A percentile compares a stretch with the other conserved stretches of the same genome.
Evolutionary conservation across 2,797 vertebrate genomes (phyloP).

Genomic region (Limosa lapponica): DNA sequence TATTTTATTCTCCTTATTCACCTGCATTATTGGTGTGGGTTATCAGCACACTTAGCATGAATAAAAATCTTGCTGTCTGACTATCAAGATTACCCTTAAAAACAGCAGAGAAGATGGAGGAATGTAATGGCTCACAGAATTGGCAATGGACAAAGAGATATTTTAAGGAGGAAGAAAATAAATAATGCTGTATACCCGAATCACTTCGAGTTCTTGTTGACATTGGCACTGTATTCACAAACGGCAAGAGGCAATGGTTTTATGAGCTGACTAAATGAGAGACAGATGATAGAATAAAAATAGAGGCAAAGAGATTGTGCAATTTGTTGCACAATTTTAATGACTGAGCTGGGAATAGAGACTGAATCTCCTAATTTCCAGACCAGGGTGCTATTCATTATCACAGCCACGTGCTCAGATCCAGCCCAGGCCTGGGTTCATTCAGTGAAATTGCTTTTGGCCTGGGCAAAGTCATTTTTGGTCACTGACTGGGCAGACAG

Average conservation of each 20-base stretch:
- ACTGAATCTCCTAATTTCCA: not conserved
- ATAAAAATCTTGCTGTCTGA: not conserved
- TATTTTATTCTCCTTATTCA: not conserved
- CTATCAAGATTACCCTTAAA: not conserved
- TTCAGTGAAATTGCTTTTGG: not conserved
- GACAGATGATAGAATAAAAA: conserved; percentile 52
- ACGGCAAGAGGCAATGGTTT: conserved; percentile 4
- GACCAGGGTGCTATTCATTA: not conserved
- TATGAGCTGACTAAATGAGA: conserved; percentile 40
- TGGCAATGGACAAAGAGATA: not conserved
- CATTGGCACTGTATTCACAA: not conserved
- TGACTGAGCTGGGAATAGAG: not conserved
- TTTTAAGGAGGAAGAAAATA: not conserved
- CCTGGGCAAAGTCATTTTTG: not conserved
- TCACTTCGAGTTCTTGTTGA: conserved; percentile 35
- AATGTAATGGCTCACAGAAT: not conserved
- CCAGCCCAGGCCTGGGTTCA: not conserved
- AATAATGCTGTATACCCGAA: not conserved
- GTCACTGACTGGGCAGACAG: not conserved
- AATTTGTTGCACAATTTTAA: conserved; percentile 40
- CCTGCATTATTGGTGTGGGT: not conserved
- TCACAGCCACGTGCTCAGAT: not conserved
- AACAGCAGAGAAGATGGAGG: not conserved
- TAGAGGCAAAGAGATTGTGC: not conserved
- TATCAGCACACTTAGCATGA: not conserved